phyloP scores from a whole-genome alignment of 2,888 invertebrate genomes.

The Polia nebulosa region DNA sequence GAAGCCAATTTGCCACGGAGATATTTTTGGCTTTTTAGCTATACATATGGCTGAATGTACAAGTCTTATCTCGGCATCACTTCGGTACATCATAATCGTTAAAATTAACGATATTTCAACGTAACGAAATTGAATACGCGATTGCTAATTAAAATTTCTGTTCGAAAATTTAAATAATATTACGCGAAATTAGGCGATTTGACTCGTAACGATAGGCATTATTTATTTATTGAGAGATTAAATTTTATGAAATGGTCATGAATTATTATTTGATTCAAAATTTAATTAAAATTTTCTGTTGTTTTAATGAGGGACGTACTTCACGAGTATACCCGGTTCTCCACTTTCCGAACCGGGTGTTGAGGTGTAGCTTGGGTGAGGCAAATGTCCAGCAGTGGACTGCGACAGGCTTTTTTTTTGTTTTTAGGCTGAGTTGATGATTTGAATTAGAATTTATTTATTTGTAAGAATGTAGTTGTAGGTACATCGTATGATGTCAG shows the following conservation, averaged over 20 bases:
- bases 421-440: too few relatives aligned
- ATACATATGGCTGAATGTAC: background rate
- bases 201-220: conserved; percentile 23
- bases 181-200: conserved; percentile 40
- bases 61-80: conserved; percentile 31
- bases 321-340: background rate
- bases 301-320: conserved; percentile 20
- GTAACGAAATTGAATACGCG: conserved; percentile 54
- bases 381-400: background rate
- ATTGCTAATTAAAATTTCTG: conserved; percentile 69
- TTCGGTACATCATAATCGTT: conserved; percentile 60
- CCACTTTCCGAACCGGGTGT: background rate
- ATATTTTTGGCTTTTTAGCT: conserved; percentile 4
- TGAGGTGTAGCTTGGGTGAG: background rate
- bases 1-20: conserved; percentile 26
- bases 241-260: conserved; percentile 41
- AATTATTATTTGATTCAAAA: conserved; percentile 20
- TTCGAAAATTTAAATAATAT: conserved; percentile 63
- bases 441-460: too few relatives aligned
- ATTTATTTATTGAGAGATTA: conserved; percentile 43
- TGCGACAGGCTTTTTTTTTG: too few relatives aligned
- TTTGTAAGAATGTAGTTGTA: too few relatives aligned
- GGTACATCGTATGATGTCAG: too few relatives aligned
- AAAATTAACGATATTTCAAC: conserved; percentile 68
- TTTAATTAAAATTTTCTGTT: conserved; percentile 22